Percentiles rank a stretch among this genome's conserved stretches.
Evolutionary conservation across 2,888 invertebrate genomes (phyloP).

Genomic region (Sinotaia quadrata): DNA sequence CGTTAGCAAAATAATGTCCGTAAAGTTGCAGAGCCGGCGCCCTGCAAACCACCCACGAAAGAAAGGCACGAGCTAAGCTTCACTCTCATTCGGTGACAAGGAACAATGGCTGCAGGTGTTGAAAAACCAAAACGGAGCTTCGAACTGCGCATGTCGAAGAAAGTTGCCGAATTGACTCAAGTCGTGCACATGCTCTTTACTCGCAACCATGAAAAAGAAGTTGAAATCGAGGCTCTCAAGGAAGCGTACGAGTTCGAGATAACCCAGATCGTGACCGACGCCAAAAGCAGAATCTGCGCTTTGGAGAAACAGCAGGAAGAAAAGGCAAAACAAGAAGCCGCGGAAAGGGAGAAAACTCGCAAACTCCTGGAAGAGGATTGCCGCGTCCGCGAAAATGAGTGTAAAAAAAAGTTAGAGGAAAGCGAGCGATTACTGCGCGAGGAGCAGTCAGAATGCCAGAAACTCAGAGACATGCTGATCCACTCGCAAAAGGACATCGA

Average conservation of each 20-base stretch:
- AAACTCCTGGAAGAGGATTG: slow-evolving; percentile 20
- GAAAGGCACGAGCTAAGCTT: neutral
- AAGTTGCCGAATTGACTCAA: slow-evolving; percentile 70
- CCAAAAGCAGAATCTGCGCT: slow-evolving; percentile 46
- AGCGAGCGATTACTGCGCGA: slow-evolving; percentile 57
- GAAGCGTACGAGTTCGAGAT: slow-evolving; percentile 69
- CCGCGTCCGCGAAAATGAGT: slow-evolving; percentile 48
- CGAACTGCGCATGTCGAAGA: slow-evolving; percentile 71
- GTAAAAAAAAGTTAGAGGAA: slow-evolving; percentile 48
- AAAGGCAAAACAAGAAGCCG: slow-evolving; percentile 40
- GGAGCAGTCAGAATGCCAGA: slow-evolving; percentile 62
- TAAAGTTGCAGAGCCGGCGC: too few species aligned
- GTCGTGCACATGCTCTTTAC: slow-evolving; percentile 72
- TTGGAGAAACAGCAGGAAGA: slow-evolving; percentile 45
- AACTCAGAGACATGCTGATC: slow-evolving; percentile 64
- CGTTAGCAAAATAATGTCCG: too few species aligned
- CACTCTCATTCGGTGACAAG: too few species aligned
- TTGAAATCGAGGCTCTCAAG: slow-evolving; percentile 66
- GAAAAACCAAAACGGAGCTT: slow-evolving; percentile 59
- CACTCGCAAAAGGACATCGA: slow-evolving; percentile 67
- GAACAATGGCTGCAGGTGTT: slow-evolving; percentile 13
- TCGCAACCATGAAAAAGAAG: slow-evolving; percentile 70
- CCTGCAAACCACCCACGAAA: neutral
- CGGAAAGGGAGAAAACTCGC: slow-evolving; percentile 30
- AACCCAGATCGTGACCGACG: slow-evolving; percentile 58